A percentile compares a stretch with the other conserved stretches of the same genome.
Evolutionary conservation across 2,888 invertebrate species (phyloP).

Genomic region (Cetonia aurata): DNA sequence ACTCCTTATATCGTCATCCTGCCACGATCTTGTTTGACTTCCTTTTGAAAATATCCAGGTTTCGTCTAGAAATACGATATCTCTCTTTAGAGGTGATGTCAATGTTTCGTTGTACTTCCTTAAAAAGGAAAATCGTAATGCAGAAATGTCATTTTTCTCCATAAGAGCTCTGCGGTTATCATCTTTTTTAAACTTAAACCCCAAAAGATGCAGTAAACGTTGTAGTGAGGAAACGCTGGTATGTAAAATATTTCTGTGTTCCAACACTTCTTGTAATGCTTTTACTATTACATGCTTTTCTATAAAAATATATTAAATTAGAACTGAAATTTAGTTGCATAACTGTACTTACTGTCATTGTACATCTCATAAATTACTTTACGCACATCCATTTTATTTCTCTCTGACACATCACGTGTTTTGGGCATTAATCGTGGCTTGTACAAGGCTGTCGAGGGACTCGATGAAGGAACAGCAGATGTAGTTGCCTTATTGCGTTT

Average conservation of each 20-base stretch:
- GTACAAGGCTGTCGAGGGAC: neutral
- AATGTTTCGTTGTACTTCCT: too few relatives aligned
- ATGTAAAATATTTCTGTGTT: conserved; percentile 5
- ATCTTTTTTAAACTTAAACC: too few relatives aligned
- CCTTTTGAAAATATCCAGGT: too few relatives aligned
- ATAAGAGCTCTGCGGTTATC: too few relatives aligned
- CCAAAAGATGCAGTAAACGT: too few relatives aligned
- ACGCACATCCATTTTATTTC: conserved; percentile 13
- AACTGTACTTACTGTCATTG: conserved; percentile 5
- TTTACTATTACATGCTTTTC: conserved; percentile 15
- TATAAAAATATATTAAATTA: conserved; percentile 18
- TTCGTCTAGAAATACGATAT: too few relatives aligned
- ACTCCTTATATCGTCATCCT: too few relatives aligned
- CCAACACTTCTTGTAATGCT: conserved; percentile 10
- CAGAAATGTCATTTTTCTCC: too few relatives aligned
- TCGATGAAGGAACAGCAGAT: conserved; percentile 11
- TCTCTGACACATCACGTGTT: conserved; percentile 17
- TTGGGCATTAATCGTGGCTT: neutral
- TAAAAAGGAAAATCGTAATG: too few relatives aligned
- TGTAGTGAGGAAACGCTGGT: too few relatives aligned
- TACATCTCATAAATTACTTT: conserved; percentile 27
- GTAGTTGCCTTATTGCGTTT: conserved; percentile 1
- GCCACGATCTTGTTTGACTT: too few relatives aligned
- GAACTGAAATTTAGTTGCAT: neutral
- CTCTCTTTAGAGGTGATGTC: too few relatives aligned